phyloP scores from a whole-genome alignment of 2,888 invertebrate genomes.

The Danaus chrysippus region DNA sequence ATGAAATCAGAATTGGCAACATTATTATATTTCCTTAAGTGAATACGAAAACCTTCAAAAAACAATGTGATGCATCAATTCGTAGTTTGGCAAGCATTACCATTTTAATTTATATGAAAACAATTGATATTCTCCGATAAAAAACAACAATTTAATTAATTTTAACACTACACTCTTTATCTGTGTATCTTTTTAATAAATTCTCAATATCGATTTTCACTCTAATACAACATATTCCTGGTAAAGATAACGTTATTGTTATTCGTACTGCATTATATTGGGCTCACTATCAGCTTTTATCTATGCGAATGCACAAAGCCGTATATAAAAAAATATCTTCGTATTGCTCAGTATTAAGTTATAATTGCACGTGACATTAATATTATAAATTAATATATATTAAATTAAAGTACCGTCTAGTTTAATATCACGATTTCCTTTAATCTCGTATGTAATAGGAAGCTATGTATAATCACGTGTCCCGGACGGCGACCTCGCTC shows the following conservation, averaged over 20 bases:
- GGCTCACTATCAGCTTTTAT: constrained; percentile 29
- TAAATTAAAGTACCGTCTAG: too few relatives aligned
- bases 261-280: constrained; percentile 24
- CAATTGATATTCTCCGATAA: not conserved
- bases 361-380: too few relatives aligned
- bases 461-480: constrained; percentile 26
- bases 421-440: too few relatives aligned
- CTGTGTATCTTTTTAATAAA: not conserved
- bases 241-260: constrained; percentile 22
- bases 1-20: not conserved
- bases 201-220: constrained; percentile 7
- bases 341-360: too few relatives aligned
- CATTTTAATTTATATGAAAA: not conserved
- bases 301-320: constrained; percentile 21
- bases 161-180: not conserved
- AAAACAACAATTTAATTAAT: not conserved
- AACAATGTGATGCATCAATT: not conserved
- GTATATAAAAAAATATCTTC: too few relatives aligned
- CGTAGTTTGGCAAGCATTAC: not conserved
- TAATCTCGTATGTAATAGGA: not conserved
- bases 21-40: too few relatives aligned
- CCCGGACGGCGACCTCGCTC: constrained; percentile 44
- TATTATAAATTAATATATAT: too few relatives aligned
- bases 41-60: not conserved
- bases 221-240: not conserved